Conservation (phyloP, 2,797 vertebrate genomes). For the Semotilus atromaculatus region DNA sequence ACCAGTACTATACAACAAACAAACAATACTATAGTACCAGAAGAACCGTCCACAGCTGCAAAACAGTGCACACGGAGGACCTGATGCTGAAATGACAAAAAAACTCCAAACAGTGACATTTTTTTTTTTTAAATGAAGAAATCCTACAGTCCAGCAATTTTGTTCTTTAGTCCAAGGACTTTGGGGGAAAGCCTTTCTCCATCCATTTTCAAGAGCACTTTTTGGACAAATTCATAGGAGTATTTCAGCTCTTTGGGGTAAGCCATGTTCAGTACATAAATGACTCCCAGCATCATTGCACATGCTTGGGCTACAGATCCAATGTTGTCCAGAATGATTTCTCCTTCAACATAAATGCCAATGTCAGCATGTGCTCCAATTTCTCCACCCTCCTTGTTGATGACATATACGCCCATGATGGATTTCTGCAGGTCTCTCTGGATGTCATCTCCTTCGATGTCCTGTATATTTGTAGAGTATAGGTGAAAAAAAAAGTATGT, state of each 20-base stretch:
- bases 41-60: no score
- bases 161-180: constrained; percentile 44
- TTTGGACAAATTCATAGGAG: constrained; percentile 45
- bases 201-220: background rate
- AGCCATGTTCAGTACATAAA: background rate
- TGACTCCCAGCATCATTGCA: no score
- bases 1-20: background rate
- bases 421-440: no score
- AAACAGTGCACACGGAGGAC: no score
- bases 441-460: background rate
- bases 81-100: no score
- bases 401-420: background rate
- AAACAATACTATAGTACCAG: no score
- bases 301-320: no score
- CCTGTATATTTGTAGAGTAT: background rate
- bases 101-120: no score
- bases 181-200: background rate
- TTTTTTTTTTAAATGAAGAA: background rate
- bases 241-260: constrained; percentile 41
- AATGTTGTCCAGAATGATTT: no score
- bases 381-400: background rate
- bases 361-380: background rate
- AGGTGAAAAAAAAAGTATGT: no score
- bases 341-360: no score
- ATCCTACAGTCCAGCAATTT: constrained; percentile 34